Evolutionary conservation across 2,113 vertebrate species (phyloP).

Genomic region (Oncorhynchus clarkii): DNA sequence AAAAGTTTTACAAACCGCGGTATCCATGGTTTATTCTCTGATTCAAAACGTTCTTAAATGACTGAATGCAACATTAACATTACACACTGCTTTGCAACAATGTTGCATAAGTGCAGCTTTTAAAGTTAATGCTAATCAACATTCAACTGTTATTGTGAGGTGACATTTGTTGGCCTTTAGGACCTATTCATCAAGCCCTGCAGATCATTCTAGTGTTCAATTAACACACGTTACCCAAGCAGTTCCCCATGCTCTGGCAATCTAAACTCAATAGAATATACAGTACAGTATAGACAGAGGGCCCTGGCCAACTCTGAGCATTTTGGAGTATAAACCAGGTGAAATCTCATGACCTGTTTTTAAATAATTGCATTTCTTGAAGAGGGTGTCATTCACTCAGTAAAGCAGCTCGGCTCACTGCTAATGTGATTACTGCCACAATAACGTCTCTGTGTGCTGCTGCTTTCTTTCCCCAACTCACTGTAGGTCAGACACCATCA

Average conservation of each 20-base stretch:
- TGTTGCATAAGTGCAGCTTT: too few relatives aligned
- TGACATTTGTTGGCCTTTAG: neutral
- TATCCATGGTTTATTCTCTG: too few relatives aligned
- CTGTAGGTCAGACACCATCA: neutral
- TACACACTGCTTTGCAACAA: too few relatives aligned
- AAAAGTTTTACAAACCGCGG: too few relatives aligned
- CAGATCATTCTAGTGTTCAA: neutral
- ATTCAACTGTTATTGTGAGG: too few relatives aligned
- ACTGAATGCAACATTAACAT: too few relatives aligned
- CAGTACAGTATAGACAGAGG: neutral
- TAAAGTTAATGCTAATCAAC: too few relatives aligned
- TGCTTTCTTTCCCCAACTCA: slow-evolving; percentile 4
- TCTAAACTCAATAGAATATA: neutral
- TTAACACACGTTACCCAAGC: neutral
- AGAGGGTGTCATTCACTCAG: slow-evolving; percentile 56
- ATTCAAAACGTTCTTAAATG: too few relatives aligned
- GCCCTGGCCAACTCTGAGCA: slow-evolving; percentile 12
- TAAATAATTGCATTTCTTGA: slow-evolving; percentile 68
- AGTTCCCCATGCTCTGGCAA: neutral
- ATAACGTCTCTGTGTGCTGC: slow-evolving; percentile 61
- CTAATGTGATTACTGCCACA: slow-evolving; percentile 74
- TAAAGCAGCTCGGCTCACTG: slow-evolving; percentile 63
- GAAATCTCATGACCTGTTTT: slow-evolving; percentile 67
- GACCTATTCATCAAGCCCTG: neutral
- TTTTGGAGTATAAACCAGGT: slow-evolving; percentile 24